phyloP scores from a whole-genome alignment of 2,797 vertebrate species.

The Centropyge bicolor region DNA sequence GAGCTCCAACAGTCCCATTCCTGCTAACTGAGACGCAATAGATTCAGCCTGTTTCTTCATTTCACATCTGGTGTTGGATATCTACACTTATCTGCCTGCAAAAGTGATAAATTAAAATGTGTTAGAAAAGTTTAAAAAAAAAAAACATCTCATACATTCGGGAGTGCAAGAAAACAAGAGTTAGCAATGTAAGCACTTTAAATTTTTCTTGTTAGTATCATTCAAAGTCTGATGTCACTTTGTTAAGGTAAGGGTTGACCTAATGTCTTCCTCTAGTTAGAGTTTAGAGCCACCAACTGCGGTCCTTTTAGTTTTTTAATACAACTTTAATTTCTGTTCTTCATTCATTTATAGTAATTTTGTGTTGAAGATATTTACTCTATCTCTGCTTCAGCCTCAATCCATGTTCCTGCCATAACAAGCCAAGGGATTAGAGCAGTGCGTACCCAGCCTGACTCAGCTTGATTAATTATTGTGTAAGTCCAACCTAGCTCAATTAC shows the following conservation, averaged over 20 bases:
- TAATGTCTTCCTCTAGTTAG: background rate
- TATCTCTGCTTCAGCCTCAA: background rate
- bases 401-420: background rate
- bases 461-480: background rate
- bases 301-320: background rate
- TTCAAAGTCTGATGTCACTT: background rate
- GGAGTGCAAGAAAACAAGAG: slow-evolving; percentile 4
- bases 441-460: background rate
- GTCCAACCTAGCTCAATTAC: background rate
- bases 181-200: background rate
- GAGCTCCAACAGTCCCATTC: background rate
- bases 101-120: slow-evolving; percentile 31
- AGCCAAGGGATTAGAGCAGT: background rate
- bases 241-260: background rate
- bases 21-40: background rate
- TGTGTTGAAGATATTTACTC: background rate
- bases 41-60: slow-evolving; percentile 2
- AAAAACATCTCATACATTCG: background rate
- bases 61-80: background rate
- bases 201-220: background rate
- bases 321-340: background rate
- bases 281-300: too few relatives aligned
- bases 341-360: background rate
- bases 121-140: slow-evolving; percentile 25
- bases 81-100: background rate